Percentiles rank a stretch among this genome's conserved stretches.
Conservation (phyloP, 30 jellyfish, hydroid and myxozoan species). For the Morbakka virulenta region DNA sequence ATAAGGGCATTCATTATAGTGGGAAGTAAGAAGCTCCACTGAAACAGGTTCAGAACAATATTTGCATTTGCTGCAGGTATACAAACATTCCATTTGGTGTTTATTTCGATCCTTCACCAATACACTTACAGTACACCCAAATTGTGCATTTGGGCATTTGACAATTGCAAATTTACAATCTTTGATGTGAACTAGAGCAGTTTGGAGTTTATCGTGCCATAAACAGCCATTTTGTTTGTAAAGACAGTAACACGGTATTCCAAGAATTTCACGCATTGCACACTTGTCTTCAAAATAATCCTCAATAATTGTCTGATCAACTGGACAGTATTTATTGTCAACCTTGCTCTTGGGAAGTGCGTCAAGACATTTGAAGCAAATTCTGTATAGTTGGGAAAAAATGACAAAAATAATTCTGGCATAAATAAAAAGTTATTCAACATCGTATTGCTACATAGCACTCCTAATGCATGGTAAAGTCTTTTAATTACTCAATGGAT, state of each 20-base stretch:
- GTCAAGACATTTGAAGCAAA: no score
- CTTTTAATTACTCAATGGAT: no score
- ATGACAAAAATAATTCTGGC: no score
- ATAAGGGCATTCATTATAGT: neutral
- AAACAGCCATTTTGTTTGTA: neutral
- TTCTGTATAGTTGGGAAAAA: no score
- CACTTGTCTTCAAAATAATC: neutral
- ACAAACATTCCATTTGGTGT: neutral
- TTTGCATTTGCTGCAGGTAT: neutral
- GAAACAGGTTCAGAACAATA: neutral
- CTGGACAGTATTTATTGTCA: neutral
- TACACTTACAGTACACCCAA: neutral
- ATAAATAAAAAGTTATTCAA: no score
- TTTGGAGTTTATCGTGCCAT: neutral
- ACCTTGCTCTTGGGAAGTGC: no score
- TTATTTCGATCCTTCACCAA: no score
- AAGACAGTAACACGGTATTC: neutral
- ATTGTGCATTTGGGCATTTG: neutral
- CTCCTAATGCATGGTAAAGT: no score
- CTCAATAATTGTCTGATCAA: neutral
- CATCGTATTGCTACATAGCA: no score
- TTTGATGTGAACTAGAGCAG: neutral
- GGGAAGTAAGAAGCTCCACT: neutral
- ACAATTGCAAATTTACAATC: neutral
- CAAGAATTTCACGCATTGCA: neutral